A percentile compares a stretch with the other conserved stretches of the same genome.
Evolutionary conservation across 64 coral and sea anemone species (phyloP).

Genomic region (Stichodactyla helianthus): DNA sequence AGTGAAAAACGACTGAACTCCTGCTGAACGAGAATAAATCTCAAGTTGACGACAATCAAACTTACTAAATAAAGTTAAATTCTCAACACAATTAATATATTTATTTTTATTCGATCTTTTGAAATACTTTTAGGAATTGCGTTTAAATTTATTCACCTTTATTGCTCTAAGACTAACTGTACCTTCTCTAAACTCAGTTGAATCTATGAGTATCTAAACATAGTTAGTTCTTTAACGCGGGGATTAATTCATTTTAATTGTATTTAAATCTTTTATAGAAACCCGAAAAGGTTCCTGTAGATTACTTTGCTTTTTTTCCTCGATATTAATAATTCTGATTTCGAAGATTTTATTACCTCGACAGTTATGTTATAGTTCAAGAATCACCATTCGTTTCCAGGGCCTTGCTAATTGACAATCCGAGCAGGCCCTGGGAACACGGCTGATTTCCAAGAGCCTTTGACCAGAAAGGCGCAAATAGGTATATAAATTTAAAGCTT

Average conservation of each 20-base stretch:
- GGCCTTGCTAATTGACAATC: background rate
- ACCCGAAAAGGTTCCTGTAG: background rate
- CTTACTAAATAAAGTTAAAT: too few relatives aligned
- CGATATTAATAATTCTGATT: background rate
- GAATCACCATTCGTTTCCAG: background rate
- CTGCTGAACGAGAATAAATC: too few relatives aligned
- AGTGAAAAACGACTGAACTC: too few relatives aligned
- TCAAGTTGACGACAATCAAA: too few relatives aligned
- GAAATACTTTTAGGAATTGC: background rate
- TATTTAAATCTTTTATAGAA: background rate
- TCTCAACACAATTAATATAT: background rate
- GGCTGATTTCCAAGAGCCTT: background rate
- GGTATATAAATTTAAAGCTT: background rate
- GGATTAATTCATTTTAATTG: background rate
- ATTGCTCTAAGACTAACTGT: background rate
- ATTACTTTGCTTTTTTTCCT: background rate
- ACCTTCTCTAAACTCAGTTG: background rate
- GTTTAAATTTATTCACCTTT: background rate
- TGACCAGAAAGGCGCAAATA: background rate
- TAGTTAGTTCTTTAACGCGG: background rate
- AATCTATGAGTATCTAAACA: background rate
- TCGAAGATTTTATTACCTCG: background rate
- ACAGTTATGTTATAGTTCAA: background rate
- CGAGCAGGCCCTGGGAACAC: background rate
- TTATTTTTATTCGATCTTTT: background rate